phyloP scores from a whole-genome alignment of 1,140 invertebrate genomes.

The Atta texana region DNA sequence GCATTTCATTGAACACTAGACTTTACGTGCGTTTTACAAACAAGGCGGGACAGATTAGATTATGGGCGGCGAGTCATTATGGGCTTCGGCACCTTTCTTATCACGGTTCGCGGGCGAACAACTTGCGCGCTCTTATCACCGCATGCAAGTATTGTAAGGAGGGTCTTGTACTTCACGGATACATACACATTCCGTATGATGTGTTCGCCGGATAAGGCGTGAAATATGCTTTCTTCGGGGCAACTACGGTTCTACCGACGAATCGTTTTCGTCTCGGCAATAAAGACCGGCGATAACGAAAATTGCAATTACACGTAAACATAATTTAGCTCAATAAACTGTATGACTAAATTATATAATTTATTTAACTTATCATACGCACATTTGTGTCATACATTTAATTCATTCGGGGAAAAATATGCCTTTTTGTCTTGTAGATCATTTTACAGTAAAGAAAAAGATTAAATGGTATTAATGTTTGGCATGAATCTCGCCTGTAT shows the following conservation, averaged over 20 bases:
- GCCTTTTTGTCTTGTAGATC: neutral
- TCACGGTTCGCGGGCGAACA: constrained; percentile 5
- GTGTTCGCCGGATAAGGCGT: constrained; percentile 46
- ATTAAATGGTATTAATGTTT: neutral
- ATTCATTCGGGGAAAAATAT: neutral
- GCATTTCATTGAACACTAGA: constrained; percentile 33
- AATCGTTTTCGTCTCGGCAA: constrained; percentile 28
- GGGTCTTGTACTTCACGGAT: constrained; percentile 2
- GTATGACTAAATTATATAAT: neutral
- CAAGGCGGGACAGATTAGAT: constrained; percentile 55
- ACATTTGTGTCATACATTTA: neutral
- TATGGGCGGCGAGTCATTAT: constrained; percentile 45
- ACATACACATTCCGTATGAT: neutral
- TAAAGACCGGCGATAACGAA: constrained; percentile 28
- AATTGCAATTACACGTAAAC: neutral
- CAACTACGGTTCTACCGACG: neutral
- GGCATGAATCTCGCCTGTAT: neutral
- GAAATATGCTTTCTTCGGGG: constrained; percentile 45
- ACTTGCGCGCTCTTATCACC: constrained; percentile 31
- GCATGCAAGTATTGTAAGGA: constrained; percentile 12
- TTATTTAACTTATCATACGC: neutral
- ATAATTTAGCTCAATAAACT: neutral
- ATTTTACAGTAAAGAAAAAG: neutral
- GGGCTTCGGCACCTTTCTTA: constrained; percentile 54
- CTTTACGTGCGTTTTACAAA: constrained; percentile 48